These are phyloP conservation scores for Sesia apiformis DNA, from an alignment of 2,888 invertebrate species.

Conservation along the genomic window DNA sequence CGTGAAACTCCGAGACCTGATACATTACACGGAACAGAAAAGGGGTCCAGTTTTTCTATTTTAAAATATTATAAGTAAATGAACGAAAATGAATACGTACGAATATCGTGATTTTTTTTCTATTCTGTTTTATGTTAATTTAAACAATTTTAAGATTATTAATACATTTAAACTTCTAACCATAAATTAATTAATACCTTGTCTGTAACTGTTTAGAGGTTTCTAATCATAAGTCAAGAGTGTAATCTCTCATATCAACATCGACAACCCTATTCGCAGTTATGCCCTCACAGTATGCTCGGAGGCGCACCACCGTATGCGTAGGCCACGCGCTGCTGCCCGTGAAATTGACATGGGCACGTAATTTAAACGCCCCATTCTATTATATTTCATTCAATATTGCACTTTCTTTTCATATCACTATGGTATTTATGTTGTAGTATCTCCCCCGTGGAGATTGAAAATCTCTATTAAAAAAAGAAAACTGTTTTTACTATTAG, in stretches of 20 bases:
- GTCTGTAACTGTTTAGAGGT: too few species aligned
- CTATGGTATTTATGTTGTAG: too few species aligned
- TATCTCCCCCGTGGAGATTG: too few species aligned
- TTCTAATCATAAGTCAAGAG: too few species aligned
- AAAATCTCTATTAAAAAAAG: too few species aligned
- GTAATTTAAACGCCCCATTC: constrained; percentile 7
- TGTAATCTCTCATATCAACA: too few species aligned
- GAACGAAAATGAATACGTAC: too few species aligned
- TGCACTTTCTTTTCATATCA: background rate
- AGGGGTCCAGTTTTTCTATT: too few species aligned
- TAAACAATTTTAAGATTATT: background rate
- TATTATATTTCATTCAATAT: constrained; percentile 7
- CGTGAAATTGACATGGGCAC: constrained; percentile 17
- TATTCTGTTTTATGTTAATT: background rate
- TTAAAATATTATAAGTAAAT: too few species aligned
- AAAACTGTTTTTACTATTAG: too few species aligned
- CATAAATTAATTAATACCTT: background rate
- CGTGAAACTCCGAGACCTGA: background rate
- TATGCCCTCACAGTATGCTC: background rate
- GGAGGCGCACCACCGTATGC: background rate
- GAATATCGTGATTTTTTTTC: too few species aligned
- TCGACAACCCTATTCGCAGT: background rate
- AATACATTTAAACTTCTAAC: background rate
- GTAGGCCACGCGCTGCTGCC: constrained; percentile 1
- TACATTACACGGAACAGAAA: too few species aligned